Evolutionary conservation across 2,797 vertebrate genomes (phyloP), one percentile per base, ranked within the genome.

Genomic region (Takifugu ocellatus): DNA sequence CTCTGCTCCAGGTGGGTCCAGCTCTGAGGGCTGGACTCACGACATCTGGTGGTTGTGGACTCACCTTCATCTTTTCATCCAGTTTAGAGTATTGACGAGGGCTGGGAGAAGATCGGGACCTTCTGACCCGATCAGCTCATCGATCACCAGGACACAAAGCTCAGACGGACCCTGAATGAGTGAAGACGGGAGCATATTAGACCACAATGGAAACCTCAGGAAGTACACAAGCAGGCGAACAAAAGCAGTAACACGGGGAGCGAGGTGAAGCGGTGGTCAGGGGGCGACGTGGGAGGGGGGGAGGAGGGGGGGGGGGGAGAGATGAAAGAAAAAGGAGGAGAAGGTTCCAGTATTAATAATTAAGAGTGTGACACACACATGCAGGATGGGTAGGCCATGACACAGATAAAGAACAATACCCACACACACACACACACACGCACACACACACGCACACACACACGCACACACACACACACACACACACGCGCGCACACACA

Each of bases 361-460:
- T 70, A 64, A 83, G 63, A 72, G 70, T 60, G 68, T 70, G 66
- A 59, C 63, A 60, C 42, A 51, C 66, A 56, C 61, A 59, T 14
- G 58, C 54, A 74, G 43, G 59, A 51, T 55, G 56, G 70, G 53
- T 72, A 31, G 60, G 63, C 59, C 56, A 46, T 77, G 83, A 83
- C 82, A 84, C 73, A 77, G 83, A 85, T 79, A 82, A 85, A 89
- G 78, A 70, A 80, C 65, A 72, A 73, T 54, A 24, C 49, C 49
- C 53, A 39, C 21, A 25, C 51, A 29, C 1, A 25, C 11, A 36
- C 33, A 36, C 6, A 36, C 33, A 36, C 10, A 36, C 33, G 12
- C 10, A 14, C 33, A 11, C 33, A 36, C 33, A 8, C 33, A 14
- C 33, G 2, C 33, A 36, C 33, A 11, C 33, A 36, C 33, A 36